phyloP scores from a whole-genome alignment of 1,140 invertebrate genomes.

The Polyergus mexicanus region DNA sequence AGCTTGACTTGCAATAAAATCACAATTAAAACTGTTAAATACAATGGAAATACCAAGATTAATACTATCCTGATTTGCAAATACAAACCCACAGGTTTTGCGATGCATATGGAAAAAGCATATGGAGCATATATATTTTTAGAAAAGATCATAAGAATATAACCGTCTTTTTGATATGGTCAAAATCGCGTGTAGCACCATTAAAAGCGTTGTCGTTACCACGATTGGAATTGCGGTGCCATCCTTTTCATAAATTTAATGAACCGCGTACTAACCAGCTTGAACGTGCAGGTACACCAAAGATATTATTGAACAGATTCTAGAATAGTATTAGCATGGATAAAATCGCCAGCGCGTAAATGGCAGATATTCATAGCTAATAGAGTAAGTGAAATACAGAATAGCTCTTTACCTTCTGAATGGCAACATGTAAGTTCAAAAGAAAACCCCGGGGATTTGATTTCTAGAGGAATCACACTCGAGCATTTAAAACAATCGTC shows the following conservation, averaged over 20 bases:
- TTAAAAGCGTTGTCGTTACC: not conserved
- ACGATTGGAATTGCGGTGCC: not conserved
- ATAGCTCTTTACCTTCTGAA: constrained; percentile 47
- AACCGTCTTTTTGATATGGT: fast-evolving
- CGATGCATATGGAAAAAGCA: not conserved
- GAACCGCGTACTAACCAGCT: fast-evolving
- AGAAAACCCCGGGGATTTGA: constrained; percentile 81
- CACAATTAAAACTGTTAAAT: not conserved
- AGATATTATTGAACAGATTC: constrained; percentile 57
- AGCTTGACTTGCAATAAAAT: not conserved
- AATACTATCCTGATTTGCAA: not conserved
- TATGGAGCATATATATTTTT: not conserved
- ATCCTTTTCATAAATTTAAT: not conserved
- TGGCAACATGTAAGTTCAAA: constrained; percentile 79
- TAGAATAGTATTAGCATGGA: constrained; percentile 67
- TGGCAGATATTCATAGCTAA: constrained; percentile 79
- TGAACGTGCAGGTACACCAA: not conserved
- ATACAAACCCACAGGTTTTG: constrained; percentile 28
- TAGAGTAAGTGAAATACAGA: constrained; percentile 78
- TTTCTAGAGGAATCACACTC: constrained; percentile 75
- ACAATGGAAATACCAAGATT: not conserved
- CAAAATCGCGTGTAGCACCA: constrained; percentile 13
- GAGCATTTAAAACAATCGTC: not conserved
- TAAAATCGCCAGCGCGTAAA: constrained; percentile 61
- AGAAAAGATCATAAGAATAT: not conserved